phyloP scores from a whole-genome alignment of 92 coral and sea anemone species.

The Epizoanthus stellaris region DNA sequence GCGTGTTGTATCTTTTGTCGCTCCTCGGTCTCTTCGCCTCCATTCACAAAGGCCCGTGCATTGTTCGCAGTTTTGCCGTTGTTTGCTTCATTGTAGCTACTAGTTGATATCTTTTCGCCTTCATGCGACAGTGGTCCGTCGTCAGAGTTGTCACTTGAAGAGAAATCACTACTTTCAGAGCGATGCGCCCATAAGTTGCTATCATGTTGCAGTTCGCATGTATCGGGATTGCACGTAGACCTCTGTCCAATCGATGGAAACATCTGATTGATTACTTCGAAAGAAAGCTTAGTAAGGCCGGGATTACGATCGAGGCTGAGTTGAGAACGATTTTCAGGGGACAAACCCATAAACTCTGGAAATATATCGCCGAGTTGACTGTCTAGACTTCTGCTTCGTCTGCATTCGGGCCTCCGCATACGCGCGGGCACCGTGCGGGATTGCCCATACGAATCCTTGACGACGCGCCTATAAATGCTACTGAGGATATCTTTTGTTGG shows the following conservation, averaged over 20 bases:
- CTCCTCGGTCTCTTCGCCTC: too few relatives aligned
- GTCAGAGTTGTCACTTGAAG: constrained; percentile 1
- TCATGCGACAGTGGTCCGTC: too few relatives aligned
- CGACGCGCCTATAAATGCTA: constrained; percentile 19
- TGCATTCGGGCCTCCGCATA: not conserved
- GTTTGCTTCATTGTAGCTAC: too few relatives aligned
- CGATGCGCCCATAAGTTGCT: not conserved
- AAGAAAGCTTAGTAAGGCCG: not conserved
- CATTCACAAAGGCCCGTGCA: too few relatives aligned
- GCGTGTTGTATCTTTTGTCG: too few relatives aligned
- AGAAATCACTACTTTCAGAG: not conserved
- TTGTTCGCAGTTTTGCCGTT: too few relatives aligned
- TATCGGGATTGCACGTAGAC: not conserved
- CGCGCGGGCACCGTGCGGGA: not conserved
- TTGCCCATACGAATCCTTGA: not conserved
- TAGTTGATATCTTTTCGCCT: too few relatives aligned
- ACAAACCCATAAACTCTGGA: not conserved
- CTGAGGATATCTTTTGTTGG: constrained; percentile 1
- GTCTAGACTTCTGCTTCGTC: constrained; percentile 23
- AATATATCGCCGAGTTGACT: not conserved
- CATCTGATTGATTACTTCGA: not conserved
- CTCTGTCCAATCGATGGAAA: not conserved
- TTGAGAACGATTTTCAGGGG: not conserved
- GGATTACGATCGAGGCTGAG: not conserved
- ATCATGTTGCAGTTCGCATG: not conserved